These are phyloP conservation scores for Cheilosia soror DNA, from an alignment of 2,888 invertebrate genomes.

Conservation along the genomic window DNA sequence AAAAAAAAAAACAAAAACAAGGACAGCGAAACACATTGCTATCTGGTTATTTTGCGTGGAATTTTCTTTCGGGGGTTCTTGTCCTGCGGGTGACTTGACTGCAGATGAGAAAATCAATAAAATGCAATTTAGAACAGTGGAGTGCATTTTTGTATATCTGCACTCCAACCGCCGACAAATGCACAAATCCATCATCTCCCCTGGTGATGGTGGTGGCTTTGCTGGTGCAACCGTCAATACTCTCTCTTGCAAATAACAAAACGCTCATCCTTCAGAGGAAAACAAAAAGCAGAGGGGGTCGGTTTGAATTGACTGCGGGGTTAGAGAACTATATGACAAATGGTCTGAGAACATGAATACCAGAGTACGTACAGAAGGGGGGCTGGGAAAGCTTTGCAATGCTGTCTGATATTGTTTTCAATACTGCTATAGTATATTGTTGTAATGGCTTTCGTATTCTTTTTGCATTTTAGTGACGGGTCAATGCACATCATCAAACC, in stretches of 20 bases:
- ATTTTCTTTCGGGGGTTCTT: constrained; percentile 50
- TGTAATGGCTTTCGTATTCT: constrained; percentile 60
- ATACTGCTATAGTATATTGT: constrained; percentile 56
- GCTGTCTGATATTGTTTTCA: constrained; percentile 57
- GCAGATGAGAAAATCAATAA: constrained; percentile 63
- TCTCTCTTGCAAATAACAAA: constrained; percentile 37
- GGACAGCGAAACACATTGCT: constrained; percentile 21
- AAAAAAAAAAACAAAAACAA: constrained; percentile 18
- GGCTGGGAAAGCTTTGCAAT: constrained; percentile 55
- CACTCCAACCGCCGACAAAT: constrained; percentile 31
- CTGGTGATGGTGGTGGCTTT: neutral
- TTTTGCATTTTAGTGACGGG: constrained; percentile 81
- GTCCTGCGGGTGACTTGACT: constrained; percentile 7
- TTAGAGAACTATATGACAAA: constrained; percentile 60
- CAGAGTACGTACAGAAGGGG: neutral
- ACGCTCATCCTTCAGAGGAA: constrained; percentile 36
- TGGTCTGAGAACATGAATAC: constrained; percentile 60
- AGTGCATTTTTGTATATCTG: constrained; percentile 50
- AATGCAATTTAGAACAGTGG: constrained; percentile 72
- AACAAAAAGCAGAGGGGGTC: constrained; percentile 9
- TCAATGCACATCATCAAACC: constrained; percentile 84
- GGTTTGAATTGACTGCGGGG: constrained; percentile 43
- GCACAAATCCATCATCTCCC: constrained; percentile 46
- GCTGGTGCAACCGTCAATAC: constrained; percentile 26
- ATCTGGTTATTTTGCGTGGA: constrained; percentile 55